Evolutionary conservation across 2,113 vertebrate genomes (phyloP).

Genomic region (Mellivora capensis): DNA sequence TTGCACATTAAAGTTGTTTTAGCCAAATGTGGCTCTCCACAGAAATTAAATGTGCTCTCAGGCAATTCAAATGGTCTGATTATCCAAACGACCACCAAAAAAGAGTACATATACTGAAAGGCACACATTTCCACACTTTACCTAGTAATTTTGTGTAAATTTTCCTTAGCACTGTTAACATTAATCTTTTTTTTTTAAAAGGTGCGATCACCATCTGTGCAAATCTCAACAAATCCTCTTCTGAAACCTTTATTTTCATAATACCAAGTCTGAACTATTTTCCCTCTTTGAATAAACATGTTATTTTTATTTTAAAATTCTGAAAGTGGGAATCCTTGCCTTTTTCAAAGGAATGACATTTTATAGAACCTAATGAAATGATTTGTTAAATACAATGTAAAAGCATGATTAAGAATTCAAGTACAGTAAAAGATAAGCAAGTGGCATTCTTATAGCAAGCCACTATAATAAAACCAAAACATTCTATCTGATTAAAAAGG

Average conservation of each 20-base stretch:
- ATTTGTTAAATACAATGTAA: constrained; percentile 83
- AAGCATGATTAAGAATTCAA: constrained; percentile 89
- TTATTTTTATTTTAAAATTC: constrained; percentile 66
- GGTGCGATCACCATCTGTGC: constrained; percentile 81
- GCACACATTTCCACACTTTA: constrained; percentile 77
- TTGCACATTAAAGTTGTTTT: constrained; percentile 68
- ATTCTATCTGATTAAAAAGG: constrained; percentile 85
- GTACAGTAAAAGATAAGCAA: constrained; percentile 85
- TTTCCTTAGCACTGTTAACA: constrained; percentile 69
- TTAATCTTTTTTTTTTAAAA: constrained; percentile 68
- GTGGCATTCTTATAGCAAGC: constrained; percentile 83
- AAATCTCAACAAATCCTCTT: constrained; percentile 83
- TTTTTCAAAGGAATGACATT: constrained; percentile 83
- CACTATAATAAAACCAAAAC: constrained; percentile 84
- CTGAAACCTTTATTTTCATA: constrained; percentile 83
- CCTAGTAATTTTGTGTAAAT: constrained; percentile 66
- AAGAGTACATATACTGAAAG: constrained; percentile 78
- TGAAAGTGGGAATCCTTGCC: constrained; percentile 77
- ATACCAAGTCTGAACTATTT: constrained; percentile 83
- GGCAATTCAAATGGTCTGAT: constrained; percentile 48
- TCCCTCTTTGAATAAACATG: constrained; percentile 39
- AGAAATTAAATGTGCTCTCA: constrained; percentile 69
- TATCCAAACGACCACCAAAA: constrained; percentile 65
- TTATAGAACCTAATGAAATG: constrained; percentile 80
- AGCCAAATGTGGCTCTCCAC: constrained; percentile 74